Evolutionary conservation across 1,140 invertebrate genomes (phyloP).

Genomic region (Drosophila prosaltans): DNA sequence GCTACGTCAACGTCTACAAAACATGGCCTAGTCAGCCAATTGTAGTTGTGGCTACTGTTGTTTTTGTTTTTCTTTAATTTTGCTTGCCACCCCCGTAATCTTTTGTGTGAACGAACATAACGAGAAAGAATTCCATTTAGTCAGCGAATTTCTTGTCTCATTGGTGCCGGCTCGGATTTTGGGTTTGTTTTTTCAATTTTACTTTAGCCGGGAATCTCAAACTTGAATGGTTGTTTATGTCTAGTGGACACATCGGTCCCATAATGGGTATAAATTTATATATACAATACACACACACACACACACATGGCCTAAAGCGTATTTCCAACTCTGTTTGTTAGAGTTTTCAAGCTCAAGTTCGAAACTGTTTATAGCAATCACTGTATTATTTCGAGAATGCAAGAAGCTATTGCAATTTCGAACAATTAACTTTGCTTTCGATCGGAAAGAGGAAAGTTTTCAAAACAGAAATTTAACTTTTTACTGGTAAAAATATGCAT

Average conservation of each 20-base stretch:
- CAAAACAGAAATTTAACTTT: too few relatives aligned
- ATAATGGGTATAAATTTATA: neutral
- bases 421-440: too few relatives aligned
- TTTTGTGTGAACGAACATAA: neutral
- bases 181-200: neutral
- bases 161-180: neutral
- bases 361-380: too few relatives aligned
- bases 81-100: neutral
- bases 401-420: too few relatives aligned
- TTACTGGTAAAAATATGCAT: too few relatives aligned
- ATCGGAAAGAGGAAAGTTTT: too few relatives aligned
- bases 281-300: neutral
- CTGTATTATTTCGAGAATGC: too few relatives aligned
- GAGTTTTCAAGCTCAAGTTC: too few relatives aligned
- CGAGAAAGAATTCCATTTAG: neutral
- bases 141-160: neutral
- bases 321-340: too few relatives aligned
- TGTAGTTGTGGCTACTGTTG: neutral
- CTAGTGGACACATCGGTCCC: neutral
- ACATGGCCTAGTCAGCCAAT: conserved; percentile 6
- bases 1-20: conserved; percentile 6
- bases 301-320: too few relatives aligned
- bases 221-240: neutral
- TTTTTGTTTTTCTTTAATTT: neutral
- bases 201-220: neutral